Percentiles rank a stretch among this genome's conserved stretches.
Evolutionary conservation across 2,113 vertebrate genomes (phyloP).

Genomic region (Otus sunia): DNA sequence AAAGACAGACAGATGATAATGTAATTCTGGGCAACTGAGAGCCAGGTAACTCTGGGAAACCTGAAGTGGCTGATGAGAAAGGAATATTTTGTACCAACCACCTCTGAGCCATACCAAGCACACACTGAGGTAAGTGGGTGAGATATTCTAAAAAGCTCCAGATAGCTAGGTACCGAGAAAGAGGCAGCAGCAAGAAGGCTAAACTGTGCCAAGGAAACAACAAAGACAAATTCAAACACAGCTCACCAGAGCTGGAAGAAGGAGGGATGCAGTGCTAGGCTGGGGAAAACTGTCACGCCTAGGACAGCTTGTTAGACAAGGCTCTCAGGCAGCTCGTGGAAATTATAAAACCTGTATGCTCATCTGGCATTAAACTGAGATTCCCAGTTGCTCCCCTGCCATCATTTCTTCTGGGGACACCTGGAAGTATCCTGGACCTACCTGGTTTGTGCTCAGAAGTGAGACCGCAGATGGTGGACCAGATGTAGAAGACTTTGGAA

Average conservation of each 20-base stretch:
- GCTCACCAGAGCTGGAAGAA: not conserved
- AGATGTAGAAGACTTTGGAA: not conserved
- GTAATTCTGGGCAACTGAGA: not conserved
- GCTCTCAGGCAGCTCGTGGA: not conserved
- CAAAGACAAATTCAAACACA: not conserved
- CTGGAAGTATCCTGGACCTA: not conserved
- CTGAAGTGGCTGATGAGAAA: not conserved
- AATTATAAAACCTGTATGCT: not conserved
- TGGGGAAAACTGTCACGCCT: not conserved
- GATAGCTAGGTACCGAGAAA: not conserved
- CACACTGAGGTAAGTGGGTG: not conserved
- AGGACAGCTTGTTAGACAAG: not conserved
- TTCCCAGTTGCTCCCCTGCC: not conserved
- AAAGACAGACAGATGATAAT: not conserved
- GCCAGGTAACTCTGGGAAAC: not conserved
- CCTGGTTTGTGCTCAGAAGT: not conserved
- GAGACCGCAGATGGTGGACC: not conserved
- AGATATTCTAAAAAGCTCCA: not conserved
- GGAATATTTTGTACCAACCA: not conserved
- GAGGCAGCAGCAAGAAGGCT: not conserved
- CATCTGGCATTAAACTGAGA: not conserved
- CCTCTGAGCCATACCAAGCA: not conserved
- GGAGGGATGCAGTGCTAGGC: not conserved
- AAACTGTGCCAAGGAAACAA: not conserved
- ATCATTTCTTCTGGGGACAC: not conserved